These are phyloP conservation scores for Callochromis pleurospilus DNA, from an alignment of 2,113 vertebrate species.

Conservation along the genomic window DNA sequence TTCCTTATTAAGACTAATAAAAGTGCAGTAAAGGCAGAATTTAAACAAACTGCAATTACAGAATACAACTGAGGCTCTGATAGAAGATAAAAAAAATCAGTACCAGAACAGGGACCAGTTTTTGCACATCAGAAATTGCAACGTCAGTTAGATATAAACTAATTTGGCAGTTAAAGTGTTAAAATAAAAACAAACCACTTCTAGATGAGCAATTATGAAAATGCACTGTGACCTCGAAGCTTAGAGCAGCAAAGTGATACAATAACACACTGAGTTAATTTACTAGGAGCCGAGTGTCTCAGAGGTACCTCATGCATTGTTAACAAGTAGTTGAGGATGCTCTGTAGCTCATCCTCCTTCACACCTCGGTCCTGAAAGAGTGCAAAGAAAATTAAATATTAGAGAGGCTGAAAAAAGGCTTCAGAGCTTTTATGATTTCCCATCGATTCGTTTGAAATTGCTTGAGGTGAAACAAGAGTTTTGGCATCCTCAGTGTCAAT, in stretches of 20 bases:
- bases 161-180: neutral
- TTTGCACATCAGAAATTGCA: neutral
- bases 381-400: neutral
- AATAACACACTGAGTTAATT: neutral
- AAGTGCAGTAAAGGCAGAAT: neutral
- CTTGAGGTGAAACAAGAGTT: neutral
- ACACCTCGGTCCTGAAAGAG: constrained; percentile 88
- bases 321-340: constrained; percentile 92
- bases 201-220: neutral
- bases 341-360: constrained; percentile 96
- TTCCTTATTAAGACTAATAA: neutral
- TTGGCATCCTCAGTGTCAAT: neutral
- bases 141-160: neutral
- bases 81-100: neutral
- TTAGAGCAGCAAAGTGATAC: neutral
- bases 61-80: neutral
- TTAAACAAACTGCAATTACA: neutral
- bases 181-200: neutral
- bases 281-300: neutral
- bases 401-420: neutral
- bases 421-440: neutral
- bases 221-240: neutral
- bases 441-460: neutral
- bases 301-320: constrained; percentile 91
- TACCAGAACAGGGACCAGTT: neutral